A percentile compares a stretch with the other conserved stretches of the same genome.
Evolutionary conservation across 64 coral and sea anemone species (phyloP).

Genomic region (Stylophora pistillata): DNA sequence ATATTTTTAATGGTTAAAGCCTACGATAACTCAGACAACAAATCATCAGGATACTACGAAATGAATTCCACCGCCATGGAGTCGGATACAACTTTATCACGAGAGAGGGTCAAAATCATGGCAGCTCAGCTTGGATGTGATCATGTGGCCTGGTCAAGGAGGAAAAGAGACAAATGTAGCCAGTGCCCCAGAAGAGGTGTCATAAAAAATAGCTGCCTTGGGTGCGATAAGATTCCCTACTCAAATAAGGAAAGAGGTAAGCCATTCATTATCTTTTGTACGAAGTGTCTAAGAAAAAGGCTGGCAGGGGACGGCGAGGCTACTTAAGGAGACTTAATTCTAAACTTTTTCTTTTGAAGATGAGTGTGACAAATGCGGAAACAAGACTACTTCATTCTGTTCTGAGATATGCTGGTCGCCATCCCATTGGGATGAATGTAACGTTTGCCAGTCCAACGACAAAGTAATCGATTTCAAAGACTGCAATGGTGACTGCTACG

Average conservation of each 20-base stretch:
- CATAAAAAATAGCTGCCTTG: background rate
- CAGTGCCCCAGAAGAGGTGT: background rate
- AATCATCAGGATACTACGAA: background rate
- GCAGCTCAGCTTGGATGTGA: background rate
- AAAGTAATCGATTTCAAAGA: background rate
- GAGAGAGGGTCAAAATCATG: background rate
- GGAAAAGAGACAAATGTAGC: background rate
- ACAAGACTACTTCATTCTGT: background rate
- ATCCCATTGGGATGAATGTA: background rate
- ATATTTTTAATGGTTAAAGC: background rate
- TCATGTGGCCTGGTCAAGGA: background rate
- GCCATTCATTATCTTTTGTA: background rate
- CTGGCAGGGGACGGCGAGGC: background rate
- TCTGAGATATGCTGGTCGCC: background rate
- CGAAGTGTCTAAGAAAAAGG: background rate
- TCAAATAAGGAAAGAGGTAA: background rate
- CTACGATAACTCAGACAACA: slow-evolving; percentile 15
- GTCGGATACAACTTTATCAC: background rate
- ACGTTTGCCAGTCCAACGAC: background rate
- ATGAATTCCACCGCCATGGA: background rate
- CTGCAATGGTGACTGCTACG: slow-evolving; percentile 5
- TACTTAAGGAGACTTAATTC: no score
- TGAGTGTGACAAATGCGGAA: slow-evolving; percentile 1
- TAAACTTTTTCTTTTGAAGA: background rate
- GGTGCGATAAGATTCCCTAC: background rate